phyloP scores from a whole-genome alignment of 2,888 invertebrate genomes.

The Pedicia rivosa region DNA sequence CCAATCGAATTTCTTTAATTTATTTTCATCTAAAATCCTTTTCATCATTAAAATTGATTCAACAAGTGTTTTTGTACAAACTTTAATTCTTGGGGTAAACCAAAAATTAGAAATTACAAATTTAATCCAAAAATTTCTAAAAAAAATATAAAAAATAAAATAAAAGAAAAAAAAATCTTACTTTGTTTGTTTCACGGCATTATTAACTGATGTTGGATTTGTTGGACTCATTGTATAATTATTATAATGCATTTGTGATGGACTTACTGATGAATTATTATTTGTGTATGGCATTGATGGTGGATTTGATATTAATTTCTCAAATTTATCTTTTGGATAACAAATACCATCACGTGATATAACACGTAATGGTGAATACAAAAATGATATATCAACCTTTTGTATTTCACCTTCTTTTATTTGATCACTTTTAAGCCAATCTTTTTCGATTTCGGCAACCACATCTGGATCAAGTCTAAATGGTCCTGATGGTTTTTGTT shows the following conservation, averaged over 20 bases:
- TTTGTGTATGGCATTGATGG: conserved; percentile 14
- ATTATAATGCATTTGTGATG: neutral
- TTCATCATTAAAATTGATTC: no score
- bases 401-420: conserved; percentile 27
- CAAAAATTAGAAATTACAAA: no score
- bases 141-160: neutral
- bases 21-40: no score
- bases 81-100: no score
- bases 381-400: conserved; percentile 22
- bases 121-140: no score
- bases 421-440: conserved; percentile 28
- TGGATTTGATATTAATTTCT: conserved; percentile 22
- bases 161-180: neutral
- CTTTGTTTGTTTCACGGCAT: conserved; percentile 6
- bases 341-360: conserved; percentile 33
- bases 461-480: conserved; percentile 62
- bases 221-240: conserved; percentile 19
- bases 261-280: conserved; percentile 14
- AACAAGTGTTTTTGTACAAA: no score
- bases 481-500: conserved; percentile 46
- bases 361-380: conserved; percentile 35
- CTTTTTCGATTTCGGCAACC: conserved; percentile 48
- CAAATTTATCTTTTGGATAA: conserved; percentile 28
- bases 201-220: conserved; percentile 18
- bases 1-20: no score